A percentile compares a stretch with the other conserved stretches of the same genome.
phyloP scores from a whole-genome alignment of 2,797 vertebrate species.

The Acropternis orthonyx region DNA sequence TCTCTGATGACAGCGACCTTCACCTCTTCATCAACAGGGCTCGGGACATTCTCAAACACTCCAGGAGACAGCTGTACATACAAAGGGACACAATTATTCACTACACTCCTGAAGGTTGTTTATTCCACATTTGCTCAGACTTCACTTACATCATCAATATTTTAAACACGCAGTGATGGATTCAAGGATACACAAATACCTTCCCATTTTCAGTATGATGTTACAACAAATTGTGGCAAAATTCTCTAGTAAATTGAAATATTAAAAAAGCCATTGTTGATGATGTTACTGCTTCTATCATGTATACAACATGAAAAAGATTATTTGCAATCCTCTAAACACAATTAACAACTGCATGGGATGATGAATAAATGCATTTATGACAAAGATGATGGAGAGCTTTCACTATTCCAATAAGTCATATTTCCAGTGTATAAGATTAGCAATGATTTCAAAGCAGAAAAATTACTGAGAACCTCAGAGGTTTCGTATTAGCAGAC shows the following conservation, averaged over 20 bases:
- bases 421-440: slow-evolving; percentile 58
- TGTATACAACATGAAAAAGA: slow-evolving; percentile 40
- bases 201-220: background rate
- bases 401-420: slow-evolving; percentile 64
- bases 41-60: slow-evolving; percentile 90
- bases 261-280: background rate
- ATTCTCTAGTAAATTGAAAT: background rate
- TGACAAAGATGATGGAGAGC: slow-evolving; percentile 69
- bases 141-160: background rate
- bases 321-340: slow-evolving; percentile 66
- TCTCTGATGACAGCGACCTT: slow-evolving; percentile 96
- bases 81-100: slow-evolving; percentile 30
- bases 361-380: slow-evolving; percentile 68
- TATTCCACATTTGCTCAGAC: background rate
- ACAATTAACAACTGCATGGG: slow-evolving; percentile 69
- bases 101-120: background rate
- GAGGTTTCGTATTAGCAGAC: slow-evolving; percentile 61
- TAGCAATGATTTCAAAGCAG: slow-evolving; percentile 62
- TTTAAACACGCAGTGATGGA: background rate
- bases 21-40: slow-evolving; percentile 93
- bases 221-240: background rate
- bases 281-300: slow-evolving; percentile 37
- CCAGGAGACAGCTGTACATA: slow-evolving; percentile 87
- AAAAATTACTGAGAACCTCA: slow-evolving; percentile 56
- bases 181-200: background rate